Evolutionary conservation across 1,140 invertebrate species (phyloP).

Genomic region (Drosophila arawakana): DNA sequence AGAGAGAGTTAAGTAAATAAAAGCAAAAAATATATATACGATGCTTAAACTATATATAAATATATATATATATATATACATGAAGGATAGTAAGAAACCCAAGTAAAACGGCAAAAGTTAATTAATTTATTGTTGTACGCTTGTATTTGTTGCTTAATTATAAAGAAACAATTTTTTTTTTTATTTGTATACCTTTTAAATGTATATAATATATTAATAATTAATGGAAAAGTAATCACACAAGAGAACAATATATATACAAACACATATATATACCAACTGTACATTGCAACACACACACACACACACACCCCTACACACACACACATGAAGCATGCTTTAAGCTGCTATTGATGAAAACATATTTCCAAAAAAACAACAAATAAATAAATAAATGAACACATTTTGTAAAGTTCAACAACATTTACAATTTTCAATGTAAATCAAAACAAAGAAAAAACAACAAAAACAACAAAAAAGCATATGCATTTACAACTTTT

Average conservation of each 20-base stretch:
- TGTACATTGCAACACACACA: slow-evolving; percentile 42
- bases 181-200: slow-evolving; percentile 52
- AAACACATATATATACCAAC: slow-evolving; percentile 21
- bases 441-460: slow-evolving; percentile 28
- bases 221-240: slow-evolving; percentile 35
- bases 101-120: slow-evolving; percentile 64
- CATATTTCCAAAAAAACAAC: slow-evolving; percentile 23
- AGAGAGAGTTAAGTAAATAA: slow-evolving; percentile 28
- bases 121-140: slow-evolving; percentile 74
- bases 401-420: slow-evolving; percentile 8
- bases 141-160: slow-evolving; percentile 79
- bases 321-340: slow-evolving; percentile 21
- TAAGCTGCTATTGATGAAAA: slow-evolving; percentile 32
- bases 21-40: slow-evolving; percentile 20
- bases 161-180: slow-evolving; percentile 62
- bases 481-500: slow-evolving; percentile 58
- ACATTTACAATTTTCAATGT: slow-evolving; percentile 27
- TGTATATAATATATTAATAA: slow-evolving; percentile 46
- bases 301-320: slow-evolving; percentile 9
- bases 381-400: slow-evolving; percentile 6
- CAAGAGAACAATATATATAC: background rate
- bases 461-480: slow-evolving; percentile 29
- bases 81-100: slow-evolving; percentile 28
- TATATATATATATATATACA: slow-evolving; percentile 24
- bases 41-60: slow-evolving; percentile 36